phyloP scores from a whole-genome alignment of 2,888 invertebrate genomes.

The Pherbina coryleti region DNA sequence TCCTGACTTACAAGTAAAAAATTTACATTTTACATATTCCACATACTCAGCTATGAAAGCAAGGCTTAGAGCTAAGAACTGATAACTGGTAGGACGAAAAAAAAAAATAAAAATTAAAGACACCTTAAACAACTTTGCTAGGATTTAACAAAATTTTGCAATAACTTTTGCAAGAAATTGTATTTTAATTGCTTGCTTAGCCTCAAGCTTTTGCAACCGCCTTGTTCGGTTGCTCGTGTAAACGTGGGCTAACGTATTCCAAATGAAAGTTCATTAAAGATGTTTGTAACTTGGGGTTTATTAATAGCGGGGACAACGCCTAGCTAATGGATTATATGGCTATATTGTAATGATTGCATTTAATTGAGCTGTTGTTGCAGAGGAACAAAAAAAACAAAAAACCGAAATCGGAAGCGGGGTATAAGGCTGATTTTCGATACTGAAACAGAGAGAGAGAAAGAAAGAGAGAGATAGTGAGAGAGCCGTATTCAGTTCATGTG shows the following conservation, averaged over 20 bases:
- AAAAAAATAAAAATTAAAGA: not conserved
- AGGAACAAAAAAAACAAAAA: not conserved
- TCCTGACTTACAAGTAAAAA: not conserved
- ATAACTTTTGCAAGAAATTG: slow-evolving; percentile 22
- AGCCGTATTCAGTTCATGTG: not conserved
- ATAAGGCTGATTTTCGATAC: too few species aligned
- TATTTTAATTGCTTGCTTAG: slow-evolving; percentile 33
- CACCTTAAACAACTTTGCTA: not conserved
- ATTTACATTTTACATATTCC: slow-evolving; percentile 30
- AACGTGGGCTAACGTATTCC: not conserved
- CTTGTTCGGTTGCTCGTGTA: not conserved
- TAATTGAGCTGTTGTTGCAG: slow-evolving; percentile 27
- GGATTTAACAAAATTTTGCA: not conserved
- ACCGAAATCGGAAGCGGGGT: not conserved
- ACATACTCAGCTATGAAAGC: not conserved
- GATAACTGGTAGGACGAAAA: too few species aligned
- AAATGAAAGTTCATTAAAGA: slow-evolving; percentile 30
- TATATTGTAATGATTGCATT: not conserved
- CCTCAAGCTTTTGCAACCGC: not conserved
- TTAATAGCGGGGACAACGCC: slow-evolving; percentile 17
- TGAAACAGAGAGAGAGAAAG: too few species aligned
- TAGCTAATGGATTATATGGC: slow-evolving; percentile 27
- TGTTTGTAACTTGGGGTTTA: slow-evolving; percentile 24
- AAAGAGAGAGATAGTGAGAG: not conserved
- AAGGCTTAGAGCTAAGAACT: slow-evolving; percentile 13